Conservation (phyloP, 2,797 vertebrate genomes). For the Cossypha caffra region DNA sequence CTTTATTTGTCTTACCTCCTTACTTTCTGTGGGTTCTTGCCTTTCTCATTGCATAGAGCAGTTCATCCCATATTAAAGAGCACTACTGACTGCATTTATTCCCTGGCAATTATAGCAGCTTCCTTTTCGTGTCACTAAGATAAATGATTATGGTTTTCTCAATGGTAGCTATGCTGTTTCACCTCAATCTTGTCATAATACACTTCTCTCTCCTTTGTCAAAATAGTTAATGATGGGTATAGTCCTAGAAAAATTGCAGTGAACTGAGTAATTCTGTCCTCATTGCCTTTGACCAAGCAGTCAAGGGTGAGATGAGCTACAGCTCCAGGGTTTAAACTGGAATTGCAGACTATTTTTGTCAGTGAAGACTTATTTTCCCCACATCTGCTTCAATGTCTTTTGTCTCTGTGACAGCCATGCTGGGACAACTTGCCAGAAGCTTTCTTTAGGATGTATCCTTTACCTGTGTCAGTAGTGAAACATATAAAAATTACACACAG, state of each 20-base stretch:
- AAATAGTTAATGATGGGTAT: not conserved
- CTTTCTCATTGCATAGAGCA: accelerated
- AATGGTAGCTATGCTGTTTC: not conserved
- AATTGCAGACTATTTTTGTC: not conserved
- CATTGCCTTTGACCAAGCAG: not conserved
- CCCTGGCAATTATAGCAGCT: not conserved
- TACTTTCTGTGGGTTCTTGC: accelerated
- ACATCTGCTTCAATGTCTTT: not conserved
- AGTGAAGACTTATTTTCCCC: not conserved
- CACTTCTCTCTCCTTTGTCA: not conserved
- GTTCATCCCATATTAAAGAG: not conserved
- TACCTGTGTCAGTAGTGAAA: not conserved
- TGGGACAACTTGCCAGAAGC: not conserved
- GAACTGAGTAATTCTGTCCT: not conserved
- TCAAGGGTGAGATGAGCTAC: accelerated
- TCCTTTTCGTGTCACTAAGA: not conserved
- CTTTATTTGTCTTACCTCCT: not conserved
- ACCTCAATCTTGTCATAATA: not conserved
- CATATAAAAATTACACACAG: not conserved
- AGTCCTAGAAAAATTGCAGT: not conserved
- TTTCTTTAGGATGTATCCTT: not conserved
- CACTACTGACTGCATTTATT: not conserved
- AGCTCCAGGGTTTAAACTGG: not conserved
- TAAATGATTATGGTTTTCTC: not conserved
- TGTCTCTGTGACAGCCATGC: not conserved